phyloP scores from a whole-genome alignment of 2,797 vertebrate genomes.

The Phrynocephalus vlangalii region DNA sequence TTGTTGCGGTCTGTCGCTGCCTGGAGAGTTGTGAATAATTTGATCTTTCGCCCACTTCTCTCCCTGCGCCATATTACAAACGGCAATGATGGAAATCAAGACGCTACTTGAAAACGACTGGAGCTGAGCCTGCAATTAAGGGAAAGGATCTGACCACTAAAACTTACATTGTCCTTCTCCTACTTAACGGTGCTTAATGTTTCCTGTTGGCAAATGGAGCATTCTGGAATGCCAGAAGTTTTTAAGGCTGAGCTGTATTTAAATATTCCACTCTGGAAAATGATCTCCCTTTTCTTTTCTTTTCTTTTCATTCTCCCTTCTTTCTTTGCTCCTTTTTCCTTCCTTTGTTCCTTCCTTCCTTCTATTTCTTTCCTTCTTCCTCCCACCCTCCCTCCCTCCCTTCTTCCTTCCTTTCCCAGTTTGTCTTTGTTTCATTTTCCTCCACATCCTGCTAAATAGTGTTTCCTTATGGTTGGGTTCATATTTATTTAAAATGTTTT shows the following conservation, averaged over 20 bases:
- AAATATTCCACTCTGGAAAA: conserved; percentile 53
- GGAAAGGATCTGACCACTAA: not conserved
- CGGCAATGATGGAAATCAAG: conserved; percentile 16
- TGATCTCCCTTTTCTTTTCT: not conserved
- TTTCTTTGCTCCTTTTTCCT: no score
- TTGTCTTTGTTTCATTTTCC: no score
- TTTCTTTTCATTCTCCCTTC: no score
- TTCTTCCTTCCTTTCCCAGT: no score
- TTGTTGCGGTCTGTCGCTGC: no score
- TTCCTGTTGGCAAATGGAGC: conserved; percentile 63
- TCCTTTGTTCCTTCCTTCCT: no score
- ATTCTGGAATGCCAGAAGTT: conserved; percentile 31
- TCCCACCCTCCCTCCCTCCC: no score
- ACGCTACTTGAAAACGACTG: conserved; percentile 16
- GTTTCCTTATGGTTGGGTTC: no score
- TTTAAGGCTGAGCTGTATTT: conserved; percentile 50
- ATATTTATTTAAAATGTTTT: no score
- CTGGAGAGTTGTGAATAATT: not conserved
- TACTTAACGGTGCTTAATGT: conserved; percentile 52
- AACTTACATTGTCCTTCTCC: conserved; percentile 25
- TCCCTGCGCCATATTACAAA: conserved; percentile 18
- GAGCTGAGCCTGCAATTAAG: conserved; percentile 37
- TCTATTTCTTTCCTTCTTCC: no score
- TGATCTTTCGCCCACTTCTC: conserved; percentile 4
- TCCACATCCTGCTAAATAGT: no score